Base-by-base conservation (phyloP, 2,113 vertebrate genomes). In the Misgurnus anguillicaudatus region DNA sequence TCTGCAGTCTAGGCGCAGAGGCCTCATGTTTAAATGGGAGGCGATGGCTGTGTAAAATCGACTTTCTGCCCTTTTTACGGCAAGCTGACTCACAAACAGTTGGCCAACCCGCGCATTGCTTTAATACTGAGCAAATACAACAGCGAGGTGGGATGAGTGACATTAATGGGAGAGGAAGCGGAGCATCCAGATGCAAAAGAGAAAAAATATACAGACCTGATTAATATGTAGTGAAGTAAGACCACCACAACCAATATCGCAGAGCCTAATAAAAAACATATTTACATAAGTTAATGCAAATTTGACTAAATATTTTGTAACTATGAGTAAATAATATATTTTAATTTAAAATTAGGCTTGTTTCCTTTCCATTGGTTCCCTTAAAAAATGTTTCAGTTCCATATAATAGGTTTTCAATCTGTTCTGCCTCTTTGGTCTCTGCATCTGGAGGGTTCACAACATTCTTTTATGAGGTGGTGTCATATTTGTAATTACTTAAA, bases 81-180 rank as follows among this genome's bases (percentile, higher is more conserved):
- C 16, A 47, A 70, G 73, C 57, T 84, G 79, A 84, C 58, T 79
- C 76, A 75, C 51, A 71, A 70, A 77, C 75, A 69, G 51, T 78
- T 75, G 65, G 66, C 75, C 57, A 66, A 21, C 16, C 62, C 2
- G 11, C 21, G 21, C 45, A 38, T n/a, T 24, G 16, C 71, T 81
- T 77, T 84, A 78, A 78, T 84, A 75, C 62, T 48, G 31, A 78
- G 58, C 63, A 75, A 78, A 80, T 58, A 78, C 57, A 82, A 82
- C 64, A 64, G 67, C 55, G 53, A 71, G 51, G 68, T 77, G 60
- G 65, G 66, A 53, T 48, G 79, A 48, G 55, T 61, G 67, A 81
- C 65, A 68, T 69, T 78, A 81, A 78, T 76, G 65, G 66, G 75
- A 45, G 65, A 85, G 79, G 71, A 79, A 85, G 71, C 38, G 45